These are phyloP conservation scores for Addax nasomaculatus DNA, from an alignment of 2,113 vertebrate genomes.

Conservation along the genomic window DNA sequence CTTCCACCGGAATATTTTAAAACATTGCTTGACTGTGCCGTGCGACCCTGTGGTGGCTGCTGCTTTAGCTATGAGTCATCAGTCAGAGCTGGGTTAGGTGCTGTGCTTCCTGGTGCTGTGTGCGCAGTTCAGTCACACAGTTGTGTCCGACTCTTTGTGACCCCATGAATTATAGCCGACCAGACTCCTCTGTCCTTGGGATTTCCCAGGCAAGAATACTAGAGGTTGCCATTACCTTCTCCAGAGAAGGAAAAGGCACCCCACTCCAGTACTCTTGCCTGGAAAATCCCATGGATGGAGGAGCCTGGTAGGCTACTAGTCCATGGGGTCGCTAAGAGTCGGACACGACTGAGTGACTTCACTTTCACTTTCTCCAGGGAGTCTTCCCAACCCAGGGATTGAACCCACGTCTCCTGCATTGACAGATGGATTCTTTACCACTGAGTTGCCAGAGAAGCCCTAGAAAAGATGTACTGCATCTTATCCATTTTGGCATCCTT, in stretches of 20 bases:
- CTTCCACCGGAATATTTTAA: neutral
- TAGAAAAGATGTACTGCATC: neutral
- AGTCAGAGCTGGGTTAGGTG: neutral
- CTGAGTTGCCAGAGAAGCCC: neutral
- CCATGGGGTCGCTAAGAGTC: neutral
- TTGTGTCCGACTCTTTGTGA: neutral
- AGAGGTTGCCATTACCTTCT: neutral
- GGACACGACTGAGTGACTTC: rapidly evolving
- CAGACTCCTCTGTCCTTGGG: neutral
- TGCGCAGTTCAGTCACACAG: neutral
- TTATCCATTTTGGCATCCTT: neutral
- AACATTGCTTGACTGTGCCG: neutral
- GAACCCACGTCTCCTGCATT: neutral
- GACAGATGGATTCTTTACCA: neutral
- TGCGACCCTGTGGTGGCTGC: rapidly evolving
- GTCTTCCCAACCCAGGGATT: neutral
- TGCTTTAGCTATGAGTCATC: neutral
- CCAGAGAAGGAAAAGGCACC: neutral
- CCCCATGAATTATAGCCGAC: neutral
- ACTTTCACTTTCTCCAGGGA: neutral
- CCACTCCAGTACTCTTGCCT: too few relatives aligned
- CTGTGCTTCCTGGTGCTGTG: neutral
- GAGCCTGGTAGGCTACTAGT: neutral
- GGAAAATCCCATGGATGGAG: too few relatives aligned
- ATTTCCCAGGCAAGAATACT: neutral